Percentiles rank a stretch among this genome's conserved stretches.
Conservation (phyloP, 2,113 vertebrate genomes). For the Laterallus jamaicensis region DNA sequence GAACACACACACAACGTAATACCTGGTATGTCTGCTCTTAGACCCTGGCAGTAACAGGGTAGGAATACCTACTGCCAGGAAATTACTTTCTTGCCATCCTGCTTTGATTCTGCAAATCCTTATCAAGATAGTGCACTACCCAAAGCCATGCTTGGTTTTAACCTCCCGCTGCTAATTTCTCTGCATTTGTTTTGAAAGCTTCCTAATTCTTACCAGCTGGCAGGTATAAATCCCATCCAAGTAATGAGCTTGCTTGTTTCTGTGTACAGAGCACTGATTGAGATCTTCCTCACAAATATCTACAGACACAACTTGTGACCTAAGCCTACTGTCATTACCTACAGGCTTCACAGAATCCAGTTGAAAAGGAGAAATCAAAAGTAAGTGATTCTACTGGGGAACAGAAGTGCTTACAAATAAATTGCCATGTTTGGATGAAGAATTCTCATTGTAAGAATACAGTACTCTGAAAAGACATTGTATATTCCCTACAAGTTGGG, state of each 20-base stretch:
- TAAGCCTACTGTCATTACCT: background rate
- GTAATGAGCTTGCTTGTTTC: background rate
- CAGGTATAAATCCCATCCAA: slow-evolving; percentile 17
- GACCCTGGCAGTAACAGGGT: background rate
- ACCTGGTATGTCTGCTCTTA: background rate
- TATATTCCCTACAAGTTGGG: background rate
- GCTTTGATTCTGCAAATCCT: slow-evolving; percentile 42
- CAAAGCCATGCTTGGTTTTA: slow-evolving; percentile 14
- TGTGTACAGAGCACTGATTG: slow-evolving; percentile 30
- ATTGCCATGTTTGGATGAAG: background rate
- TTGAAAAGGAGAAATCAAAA: background rate
- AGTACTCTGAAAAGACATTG: background rate
- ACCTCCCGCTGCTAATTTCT: slow-evolving; percentile 7
- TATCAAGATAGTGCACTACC: slow-evolving; percentile 1
- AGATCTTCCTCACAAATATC: slow-evolving; percentile 36
- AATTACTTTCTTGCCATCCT: background rate
- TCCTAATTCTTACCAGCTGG: slow-evolving; percentile 59
- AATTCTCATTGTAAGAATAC: background rate
- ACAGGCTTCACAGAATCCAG: background rate
- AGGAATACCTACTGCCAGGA: background rate
- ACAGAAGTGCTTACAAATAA: background rate
- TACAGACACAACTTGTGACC: background rate
- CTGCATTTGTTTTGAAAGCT: slow-evolving; percentile 29
- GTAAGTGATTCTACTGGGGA: background rate
- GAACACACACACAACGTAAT: background rate